Percentiles rank a stretch among this genome's conserved stretches.
Evolutionary conservation across 2,113 vertebrate species (phyloP).

Genomic region (Pogona vitticeps): DNA sequence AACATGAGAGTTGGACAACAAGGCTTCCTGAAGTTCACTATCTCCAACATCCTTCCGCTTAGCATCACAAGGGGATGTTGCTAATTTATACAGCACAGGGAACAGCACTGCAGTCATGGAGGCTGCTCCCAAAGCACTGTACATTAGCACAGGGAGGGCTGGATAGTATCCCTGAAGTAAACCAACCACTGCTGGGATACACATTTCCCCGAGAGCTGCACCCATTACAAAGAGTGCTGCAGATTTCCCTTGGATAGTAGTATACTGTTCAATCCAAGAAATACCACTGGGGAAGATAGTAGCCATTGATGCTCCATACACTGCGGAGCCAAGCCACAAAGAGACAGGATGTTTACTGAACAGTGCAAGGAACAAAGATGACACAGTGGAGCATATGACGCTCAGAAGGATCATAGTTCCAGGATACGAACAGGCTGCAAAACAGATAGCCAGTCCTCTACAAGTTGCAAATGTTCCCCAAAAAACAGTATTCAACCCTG

Average conservation of each 20-base stretch:
- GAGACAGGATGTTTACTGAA: slow-evolving; percentile 63
- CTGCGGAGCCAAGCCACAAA: slow-evolving; percentile 81
- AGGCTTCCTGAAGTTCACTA: slow-evolving; percentile 79
- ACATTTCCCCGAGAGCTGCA: slow-evolving; percentile 91
- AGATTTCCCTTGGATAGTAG: slow-evolving; percentile 77
- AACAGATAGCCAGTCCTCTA: slow-evolving; percentile 86
- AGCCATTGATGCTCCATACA: slow-evolving; percentile 92
- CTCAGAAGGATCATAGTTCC: slow-evolving; percentile 88
- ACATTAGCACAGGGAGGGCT: slow-evolving; percentile 82
- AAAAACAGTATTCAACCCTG: slow-evolving; percentile 89
- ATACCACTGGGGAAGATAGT: slow-evolving; percentile 91
- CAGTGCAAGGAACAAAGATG: slow-evolving; percentile 81
- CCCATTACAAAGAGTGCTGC: slow-evolving; percentile 87
- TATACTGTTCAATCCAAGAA: slow-evolving; percentile 96
- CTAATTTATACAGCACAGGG: slow-evolving; percentile 89
- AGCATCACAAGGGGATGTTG: slow-evolving; percentile 57
- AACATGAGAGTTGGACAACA: slow-evolving; percentile 74
- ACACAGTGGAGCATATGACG: slow-evolving; percentile 77
- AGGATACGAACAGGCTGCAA: slow-evolving; percentile 81
- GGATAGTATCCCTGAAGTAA: slow-evolving; percentile 79
- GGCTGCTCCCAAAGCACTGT: slow-evolving; percentile 76
- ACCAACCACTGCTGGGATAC: slow-evolving; percentile 82
- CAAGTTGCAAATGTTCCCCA: slow-evolving; percentile 87
- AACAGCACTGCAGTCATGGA: slow-evolving; percentile 84
- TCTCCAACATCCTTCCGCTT: slow-evolving; percentile 58